phyloP scores from a whole-genome alignment of 1,140 invertebrate species.

The Plectus sambesii region DNA sequence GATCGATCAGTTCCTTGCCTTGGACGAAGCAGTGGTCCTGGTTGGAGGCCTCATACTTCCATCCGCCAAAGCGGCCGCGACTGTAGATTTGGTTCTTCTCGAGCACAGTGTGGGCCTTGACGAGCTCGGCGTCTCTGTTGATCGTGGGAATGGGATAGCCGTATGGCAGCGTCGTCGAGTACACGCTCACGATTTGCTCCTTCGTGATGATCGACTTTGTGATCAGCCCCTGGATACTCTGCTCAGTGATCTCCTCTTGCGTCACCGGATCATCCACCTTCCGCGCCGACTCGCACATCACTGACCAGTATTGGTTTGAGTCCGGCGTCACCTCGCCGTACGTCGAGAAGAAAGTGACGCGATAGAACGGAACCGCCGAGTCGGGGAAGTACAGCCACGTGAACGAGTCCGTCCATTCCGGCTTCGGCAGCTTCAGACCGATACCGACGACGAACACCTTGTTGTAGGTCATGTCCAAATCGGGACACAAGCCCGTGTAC shows the following conservation, averaged over 20 bases:
- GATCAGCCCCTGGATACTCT: conserved; percentile 41
- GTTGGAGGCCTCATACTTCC: conserved; percentile 45
- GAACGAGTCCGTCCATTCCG: conserved; percentile 35
- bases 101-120: conserved; percentile 36
- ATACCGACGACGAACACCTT: conserved; percentile 44
- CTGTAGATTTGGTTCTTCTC: conserved; percentile 39
- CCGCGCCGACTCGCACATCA: conserved; percentile 45
- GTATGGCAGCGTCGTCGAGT: conserved; percentile 37
- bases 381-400: conserved; percentile 46
- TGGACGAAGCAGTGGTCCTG: conserved; percentile 46
- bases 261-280: conserved; percentile 32
- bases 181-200: conserved; percentile 38
- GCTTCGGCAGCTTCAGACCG: conserved; percentile 39
- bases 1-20: conserved; percentile 41
- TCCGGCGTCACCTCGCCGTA: conserved; percentile 42
- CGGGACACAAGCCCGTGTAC: conserved; percentile 34
- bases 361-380: conserved; percentile 42
- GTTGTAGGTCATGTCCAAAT: conserved; percentile 35
- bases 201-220: conserved; percentile 36
- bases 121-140: conserved; percentile 39
- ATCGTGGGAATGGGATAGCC: conserved; percentile 45
- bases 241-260: conserved; percentile 39
- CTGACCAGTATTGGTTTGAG: conserved; percentile 42
- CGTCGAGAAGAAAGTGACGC: conserved; percentile 42
- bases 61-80: conserved; percentile 43